phyloP scores from a whole-genome alignment of 2,797 vertebrate species.

The Bovichtus diacanthus region DNA sequence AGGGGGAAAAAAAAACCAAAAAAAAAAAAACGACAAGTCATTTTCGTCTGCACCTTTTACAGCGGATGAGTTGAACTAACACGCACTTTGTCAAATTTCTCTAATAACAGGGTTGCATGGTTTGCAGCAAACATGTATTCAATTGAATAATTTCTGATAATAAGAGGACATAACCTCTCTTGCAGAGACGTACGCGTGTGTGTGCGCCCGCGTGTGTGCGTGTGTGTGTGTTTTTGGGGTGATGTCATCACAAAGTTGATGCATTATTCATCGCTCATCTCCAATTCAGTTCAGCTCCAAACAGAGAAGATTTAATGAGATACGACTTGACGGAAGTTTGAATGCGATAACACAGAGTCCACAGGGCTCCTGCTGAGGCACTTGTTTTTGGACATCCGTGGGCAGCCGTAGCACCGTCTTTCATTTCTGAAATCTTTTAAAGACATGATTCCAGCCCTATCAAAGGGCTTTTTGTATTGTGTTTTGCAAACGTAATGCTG shows the following conservation, averaged over 20 bases:
- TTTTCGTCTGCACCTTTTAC: constrained; percentile 4
- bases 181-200: constrained; percentile 6
- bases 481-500: background rate
- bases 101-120: background rate
- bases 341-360: constrained; percentile 30
- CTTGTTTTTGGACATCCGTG: constrained; percentile 9
- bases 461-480: background rate
- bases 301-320: constrained; percentile 41
- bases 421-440: background rate
- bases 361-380: background rate
- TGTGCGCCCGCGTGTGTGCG: constrained; percentile 15
- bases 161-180: constrained; percentile 21
- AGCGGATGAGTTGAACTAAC: constrained; percentile 7
- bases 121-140: background rate
- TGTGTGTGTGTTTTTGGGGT: constrained; percentile 38
- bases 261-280: constrained; percentile 57
- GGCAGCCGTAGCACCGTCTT: background rate
- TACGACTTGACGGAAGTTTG: constrained; percentile 33
- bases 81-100: background rate
- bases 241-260: constrained; percentile 52
- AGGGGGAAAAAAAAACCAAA: background rate
- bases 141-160: constrained; percentile 8
- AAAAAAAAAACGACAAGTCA: no score
- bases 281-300: constrained; percentile 48
- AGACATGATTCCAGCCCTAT: background rate